Conservation (phyloP, 2,113 vertebrate species). For the Ornithorhynchus anatinus region DNA sequence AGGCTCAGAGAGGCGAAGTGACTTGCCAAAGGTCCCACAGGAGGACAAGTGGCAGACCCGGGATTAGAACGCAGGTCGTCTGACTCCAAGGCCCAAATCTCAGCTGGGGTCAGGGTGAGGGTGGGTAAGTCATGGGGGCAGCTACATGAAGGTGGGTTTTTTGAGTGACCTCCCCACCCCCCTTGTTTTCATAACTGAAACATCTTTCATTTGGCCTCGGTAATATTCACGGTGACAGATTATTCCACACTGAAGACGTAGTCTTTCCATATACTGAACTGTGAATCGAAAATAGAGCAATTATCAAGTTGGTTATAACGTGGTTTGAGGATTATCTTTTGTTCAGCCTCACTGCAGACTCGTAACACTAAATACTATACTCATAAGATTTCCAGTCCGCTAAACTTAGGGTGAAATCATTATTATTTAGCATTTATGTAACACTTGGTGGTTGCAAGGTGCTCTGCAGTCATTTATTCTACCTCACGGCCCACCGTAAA, state of each 20-base stretch:
- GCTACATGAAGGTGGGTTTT: too few species aligned
- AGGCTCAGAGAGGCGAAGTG: too few species aligned
- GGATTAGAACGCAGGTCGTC: too few species aligned
- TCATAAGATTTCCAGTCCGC: not conserved
- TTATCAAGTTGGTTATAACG: not conserved
- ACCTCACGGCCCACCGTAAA: not conserved
- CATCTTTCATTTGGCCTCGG: too few species aligned
- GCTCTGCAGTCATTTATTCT: not conserved
- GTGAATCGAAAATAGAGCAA: not conserved
- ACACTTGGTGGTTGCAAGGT: not conserved
- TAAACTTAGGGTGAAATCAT: not conserved
- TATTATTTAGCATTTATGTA: not conserved
- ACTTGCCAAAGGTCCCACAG: too few species aligned
- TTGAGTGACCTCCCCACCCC: too few species aligned
- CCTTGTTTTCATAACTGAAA: too few species aligned
- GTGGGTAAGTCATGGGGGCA: too few species aligned
- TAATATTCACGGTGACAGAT: too few species aligned
- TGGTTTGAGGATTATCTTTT: slow-evolving; percentile 34
- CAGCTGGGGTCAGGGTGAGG: too few species aligned
- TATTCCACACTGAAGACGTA: not conserved
- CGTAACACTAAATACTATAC: slow-evolving; percentile 1
- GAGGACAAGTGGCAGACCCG: too few species aligned
- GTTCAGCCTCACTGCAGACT: not conserved
- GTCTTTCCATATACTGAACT: not conserved
- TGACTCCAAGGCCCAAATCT: too few species aligned